A percentile compares a stretch with the other conserved stretches of the same genome.
Conservation (phyloP, 2,113 vertebrate species). For the Tinamus guttatus region DNA sequence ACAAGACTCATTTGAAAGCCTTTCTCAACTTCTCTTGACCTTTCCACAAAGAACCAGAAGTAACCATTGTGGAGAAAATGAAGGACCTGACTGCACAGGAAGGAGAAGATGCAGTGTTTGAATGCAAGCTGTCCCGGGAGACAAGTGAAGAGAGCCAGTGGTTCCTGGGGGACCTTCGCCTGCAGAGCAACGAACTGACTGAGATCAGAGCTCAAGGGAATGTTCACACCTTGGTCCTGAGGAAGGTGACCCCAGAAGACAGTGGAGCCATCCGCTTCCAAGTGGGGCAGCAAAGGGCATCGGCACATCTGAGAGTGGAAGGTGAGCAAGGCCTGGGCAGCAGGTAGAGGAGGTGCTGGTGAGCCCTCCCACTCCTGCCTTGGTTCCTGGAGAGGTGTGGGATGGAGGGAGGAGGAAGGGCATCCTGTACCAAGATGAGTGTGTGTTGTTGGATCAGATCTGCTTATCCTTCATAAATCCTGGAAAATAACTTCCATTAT, state of each 20-base stretch:
- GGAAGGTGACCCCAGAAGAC: conserved; percentile 93
- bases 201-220: conserved; percentile 85
- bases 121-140: conserved; percentile 85
- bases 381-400: not conserved
- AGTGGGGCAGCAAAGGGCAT: conserved; percentile 76
- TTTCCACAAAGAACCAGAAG: conserved; percentile 79
- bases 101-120: conserved; percentile 89
- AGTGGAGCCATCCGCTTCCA: conserved; percentile 87
- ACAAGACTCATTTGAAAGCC: not conserved
- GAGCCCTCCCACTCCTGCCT: not conserved
- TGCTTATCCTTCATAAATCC: not conserved
- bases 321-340: conserved; percentile 76
- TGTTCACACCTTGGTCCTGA: conserved; percentile 84
- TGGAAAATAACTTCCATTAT: not conserved
- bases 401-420: not conserved
- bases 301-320: conserved; percentile 82
- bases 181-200: conserved; percentile 92
- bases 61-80: conserved; percentile 80
- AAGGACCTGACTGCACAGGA: conserved; percentile 82
- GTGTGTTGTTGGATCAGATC: not conserved
- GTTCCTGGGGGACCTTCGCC: conserved; percentile 78
- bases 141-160: conserved; percentile 76
- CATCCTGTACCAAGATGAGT: not conserved
- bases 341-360: not conserved
- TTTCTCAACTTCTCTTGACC: not conserved